Conservation (phyloP, 2,888 invertebrate genomes). For the Dioctria rufipes region DNA sequence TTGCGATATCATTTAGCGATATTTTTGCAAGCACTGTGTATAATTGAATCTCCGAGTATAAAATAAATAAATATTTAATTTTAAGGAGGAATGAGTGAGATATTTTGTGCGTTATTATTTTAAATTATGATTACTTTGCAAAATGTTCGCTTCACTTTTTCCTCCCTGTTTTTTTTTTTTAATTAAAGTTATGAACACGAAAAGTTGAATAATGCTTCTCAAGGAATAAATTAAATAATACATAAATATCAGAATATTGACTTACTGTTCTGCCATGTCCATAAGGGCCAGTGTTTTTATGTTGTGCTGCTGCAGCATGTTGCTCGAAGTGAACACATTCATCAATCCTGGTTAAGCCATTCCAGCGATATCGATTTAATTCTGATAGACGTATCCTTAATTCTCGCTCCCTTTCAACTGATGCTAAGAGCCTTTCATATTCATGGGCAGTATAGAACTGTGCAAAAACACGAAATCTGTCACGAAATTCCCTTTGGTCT, state of each 20-base stretch:
- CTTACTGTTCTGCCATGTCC: conserved; percentile 71
- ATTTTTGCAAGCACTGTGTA: conserved; percentile 53
- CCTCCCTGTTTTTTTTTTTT: conserved; percentile 8
- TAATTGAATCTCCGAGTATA: conserved; percentile 55
- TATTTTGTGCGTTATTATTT: conserved; percentile 1
- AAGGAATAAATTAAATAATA: not conserved
- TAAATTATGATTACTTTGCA: not conserved
- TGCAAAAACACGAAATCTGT: conserved; percentile 87
- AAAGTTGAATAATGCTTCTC: conserved; percentile 59
- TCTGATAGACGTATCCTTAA: conserved; percentile 87
- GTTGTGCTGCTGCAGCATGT: conserved; percentile 77
- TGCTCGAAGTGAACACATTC: conserved; percentile 93
- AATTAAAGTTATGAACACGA: conserved; percentile 56
- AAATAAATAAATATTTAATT: conserved; percentile 14
- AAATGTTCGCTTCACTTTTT: not conserved
- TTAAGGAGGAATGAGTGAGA: conserved; percentile 25
- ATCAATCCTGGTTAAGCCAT: conserved; percentile 86
- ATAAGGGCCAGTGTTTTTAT: conserved; percentile 72
- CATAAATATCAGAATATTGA: conserved; percentile 39
- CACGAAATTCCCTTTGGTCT: conserved; percentile 78
- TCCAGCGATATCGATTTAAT: conserved; percentile 85
- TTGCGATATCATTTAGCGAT: not conserved
- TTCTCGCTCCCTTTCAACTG: conserved; percentile 87
- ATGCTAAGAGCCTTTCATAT: conserved; percentile 84
- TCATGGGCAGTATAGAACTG: conserved; percentile 91